Evolutionary conservation across 2,113 vertebrate genomes (phyloP).

Genomic region (Chaetodon auriga): DNA sequence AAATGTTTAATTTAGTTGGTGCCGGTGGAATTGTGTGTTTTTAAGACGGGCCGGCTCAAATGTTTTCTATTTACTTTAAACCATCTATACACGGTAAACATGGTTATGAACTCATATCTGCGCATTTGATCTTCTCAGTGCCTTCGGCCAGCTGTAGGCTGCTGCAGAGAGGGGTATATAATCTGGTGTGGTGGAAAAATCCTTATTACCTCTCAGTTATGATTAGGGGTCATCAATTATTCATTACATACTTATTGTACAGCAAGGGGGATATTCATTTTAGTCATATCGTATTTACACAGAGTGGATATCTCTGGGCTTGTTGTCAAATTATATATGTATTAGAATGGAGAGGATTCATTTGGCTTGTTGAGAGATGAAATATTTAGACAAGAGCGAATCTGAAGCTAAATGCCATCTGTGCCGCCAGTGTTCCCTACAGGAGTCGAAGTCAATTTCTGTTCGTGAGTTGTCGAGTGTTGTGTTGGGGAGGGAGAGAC

Average conservation of each 20-base stretch:
- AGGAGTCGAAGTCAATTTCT: slow-evolving; percentile 80
- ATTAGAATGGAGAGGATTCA: slow-evolving; percentile 79
- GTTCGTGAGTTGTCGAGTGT: slow-evolving; percentile 75
- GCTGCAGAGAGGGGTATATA: slow-evolving; percentile 32
- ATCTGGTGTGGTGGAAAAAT: slow-evolving; percentile 55
- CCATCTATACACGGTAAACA: slow-evolving; percentile 31
- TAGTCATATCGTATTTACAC: slow-evolving; percentile 70
- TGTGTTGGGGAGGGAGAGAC: slow-evolving; percentile 69
- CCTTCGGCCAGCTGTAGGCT: slow-evolving; percentile 35
- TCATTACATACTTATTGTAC: slow-evolving; percentile 68
- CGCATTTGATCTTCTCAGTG: slow-evolving; percentile 41
- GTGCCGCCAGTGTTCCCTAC: slow-evolving; percentile 77
- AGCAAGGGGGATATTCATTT: slow-evolving; percentile 70
- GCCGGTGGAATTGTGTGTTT: slow-evolving; percentile 17
- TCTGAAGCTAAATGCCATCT: slow-evolving; percentile 80
- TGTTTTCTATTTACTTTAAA: slow-evolving; percentile 28
- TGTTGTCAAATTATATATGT: slow-evolving; percentile 79
- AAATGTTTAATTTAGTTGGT: slow-evolving; percentile 43
- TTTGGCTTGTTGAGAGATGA: slow-evolving; percentile 79
- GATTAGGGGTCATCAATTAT: slow-evolving; percentile 77
- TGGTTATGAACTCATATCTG: slow-evolving; percentile 45
- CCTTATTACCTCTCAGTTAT: slow-evolving; percentile 72
- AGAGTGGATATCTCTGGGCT: slow-evolving; percentile 61
- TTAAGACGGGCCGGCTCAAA: slow-evolving; percentile 5
- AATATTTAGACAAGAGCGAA: slow-evolving; percentile 81